phyloP scores from a whole-genome alignment of 1,140 invertebrate species.

The Thaumetopoea pityocampa region DNA sequence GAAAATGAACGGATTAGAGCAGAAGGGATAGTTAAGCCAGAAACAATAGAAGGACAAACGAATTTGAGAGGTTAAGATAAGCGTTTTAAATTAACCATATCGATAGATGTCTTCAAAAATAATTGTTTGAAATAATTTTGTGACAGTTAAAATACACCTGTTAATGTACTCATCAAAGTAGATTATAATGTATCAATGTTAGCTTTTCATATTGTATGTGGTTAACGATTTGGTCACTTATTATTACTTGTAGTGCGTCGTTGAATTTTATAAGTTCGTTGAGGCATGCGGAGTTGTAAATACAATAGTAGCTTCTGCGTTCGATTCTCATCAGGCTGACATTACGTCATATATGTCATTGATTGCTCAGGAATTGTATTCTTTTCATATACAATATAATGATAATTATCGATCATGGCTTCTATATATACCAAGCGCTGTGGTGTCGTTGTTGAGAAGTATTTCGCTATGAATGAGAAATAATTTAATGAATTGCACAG shows the following conservation, averaged over 20 bases:
- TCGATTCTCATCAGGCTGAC: conserved; percentile 31
- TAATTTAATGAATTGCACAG: conserved; percentile 71
- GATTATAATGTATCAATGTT: conserved; percentile 67
- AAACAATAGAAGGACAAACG: conserved; percentile 36
- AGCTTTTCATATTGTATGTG: conserved; percentile 68
- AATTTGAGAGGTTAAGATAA: conserved; percentile 44
- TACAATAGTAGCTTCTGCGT: conserved; percentile 54
- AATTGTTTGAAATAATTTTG: conserved; percentile 66
- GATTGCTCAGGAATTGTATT: conserved; percentile 74
- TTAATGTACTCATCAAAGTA: conserved; percentile 73
- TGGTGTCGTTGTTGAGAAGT: conserved; percentile 66
- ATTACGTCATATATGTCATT: conserved; percentile 14
- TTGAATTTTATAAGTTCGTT: conserved; percentile 68
- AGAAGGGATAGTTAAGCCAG: conserved; percentile 41
- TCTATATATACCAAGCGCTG: conserved; percentile 54
- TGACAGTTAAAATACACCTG: conserved; percentile 69
- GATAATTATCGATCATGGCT: conserved; percentile 63
- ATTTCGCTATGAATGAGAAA: conserved; percentile 38
- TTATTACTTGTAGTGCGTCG: conserved; percentile 61
- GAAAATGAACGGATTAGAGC: conserved; percentile 27
- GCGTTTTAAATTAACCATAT: conserved; percentile 63
- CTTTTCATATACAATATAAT: conserved; percentile 64
- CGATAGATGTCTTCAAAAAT: conserved; percentile 52
- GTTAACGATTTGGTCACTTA: conserved; percentile 60
- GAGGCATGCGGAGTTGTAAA: conserved; percentile 51